Base-by-base conservation (phyloP, 2,797 vertebrate genomes). In the Melanotaenia pygmaea region DNA sequence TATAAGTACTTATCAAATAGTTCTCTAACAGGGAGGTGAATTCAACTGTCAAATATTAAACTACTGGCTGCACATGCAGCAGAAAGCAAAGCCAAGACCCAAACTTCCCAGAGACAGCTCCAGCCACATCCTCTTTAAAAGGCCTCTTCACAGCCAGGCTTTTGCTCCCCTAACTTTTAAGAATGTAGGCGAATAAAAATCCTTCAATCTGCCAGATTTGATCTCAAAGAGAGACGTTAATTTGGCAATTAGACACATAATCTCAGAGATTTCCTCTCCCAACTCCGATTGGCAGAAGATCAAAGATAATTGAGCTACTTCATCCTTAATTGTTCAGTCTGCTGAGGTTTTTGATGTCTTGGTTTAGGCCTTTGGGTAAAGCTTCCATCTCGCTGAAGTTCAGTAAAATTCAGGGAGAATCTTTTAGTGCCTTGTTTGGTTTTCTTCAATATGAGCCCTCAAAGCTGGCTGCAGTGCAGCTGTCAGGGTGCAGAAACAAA, bases 281-380 rank as follows among this genome's bases (percentile, higher is more conserved):
- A 22, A 22, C 20, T 12, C 26, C 37, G 57, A 74, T 61, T 83
- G 79, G 79, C 79, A 76, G 51, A 64, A 7, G 40, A 86, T 88
- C 76, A 83, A 80, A 88, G 76, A 62, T 59, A 38, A 50, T 62
- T 8, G 1, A 70, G 72, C 34, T 64, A 22, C 60, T 74, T 69
- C 66, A 30, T 38, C 59, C 69, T 35, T 59, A 30, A 66, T 43
- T 26, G 3, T 70, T 75, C 59, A 58, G 6, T 54, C 50, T 8
- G 3, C 14, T 4, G 10, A 61, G 20, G 24, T 59, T 77, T 62
- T 67, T 26, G 1, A 62, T 0, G 12, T 30, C 28, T 65, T 37
- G 65, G 16, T 65, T 69, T 58, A 73, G 28, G 37, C 66, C 59
- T 80, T 80, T 62, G 53, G 37, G 64, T 50, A 51, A 58, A 71